These are phyloP conservation scores for Setophaga kirtlandii DNA, from an alignment of 2,113 vertebrate species.

Conservation along the genomic window DNA sequence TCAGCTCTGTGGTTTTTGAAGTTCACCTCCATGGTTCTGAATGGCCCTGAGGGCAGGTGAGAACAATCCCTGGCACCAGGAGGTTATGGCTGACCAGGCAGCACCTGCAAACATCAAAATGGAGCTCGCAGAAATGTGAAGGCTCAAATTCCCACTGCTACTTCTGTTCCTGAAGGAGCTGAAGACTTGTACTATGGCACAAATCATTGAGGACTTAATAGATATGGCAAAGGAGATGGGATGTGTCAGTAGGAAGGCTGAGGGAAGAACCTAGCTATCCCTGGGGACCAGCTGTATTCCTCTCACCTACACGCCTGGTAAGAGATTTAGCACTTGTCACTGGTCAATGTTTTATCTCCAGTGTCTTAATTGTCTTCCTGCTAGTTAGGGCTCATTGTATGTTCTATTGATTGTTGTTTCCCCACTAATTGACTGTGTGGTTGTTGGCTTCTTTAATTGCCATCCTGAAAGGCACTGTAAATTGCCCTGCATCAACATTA, in stretches of 20 bases:
- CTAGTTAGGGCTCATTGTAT: slow-evolving; percentile 55
- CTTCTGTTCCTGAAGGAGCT: not conserved
- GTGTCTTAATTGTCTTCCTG: slow-evolving; percentile 56
- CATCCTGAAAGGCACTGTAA: slow-evolving; percentile 42
- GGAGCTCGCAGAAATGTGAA: fast-evolving
- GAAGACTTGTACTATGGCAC: not conserved
- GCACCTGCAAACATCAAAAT: not conserved
- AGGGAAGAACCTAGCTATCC: not conserved
- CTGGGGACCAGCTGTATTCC: not conserved
- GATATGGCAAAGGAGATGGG: not conserved
- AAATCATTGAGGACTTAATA: not conserved
- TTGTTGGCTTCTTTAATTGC: slow-evolving; percentile 57
- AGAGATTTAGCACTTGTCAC: slow-evolving; percentile 34
- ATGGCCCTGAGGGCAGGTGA: not conserved
- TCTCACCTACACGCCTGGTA: not conserved
- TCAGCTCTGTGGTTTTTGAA: not conserved
- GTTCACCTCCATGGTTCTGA: not conserved
- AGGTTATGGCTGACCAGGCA: not conserved
- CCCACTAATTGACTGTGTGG: slow-evolving; percentile 51
- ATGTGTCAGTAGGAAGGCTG: not conserved
- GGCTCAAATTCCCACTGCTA: not conserved
- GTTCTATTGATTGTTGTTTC: slow-evolving; percentile 56
- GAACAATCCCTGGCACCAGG: not conserved
- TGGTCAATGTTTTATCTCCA: slow-evolving; percentile 57
- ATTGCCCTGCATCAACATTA: slow-evolving; percentile 37